A percentile compares a stretch with the other conserved stretches of the same genome.
These are phyloP conservation scores for Megaceryle maxima DNA, from an alignment of 2,113 vertebrate species.

Conservation along the genomic window DNA sequence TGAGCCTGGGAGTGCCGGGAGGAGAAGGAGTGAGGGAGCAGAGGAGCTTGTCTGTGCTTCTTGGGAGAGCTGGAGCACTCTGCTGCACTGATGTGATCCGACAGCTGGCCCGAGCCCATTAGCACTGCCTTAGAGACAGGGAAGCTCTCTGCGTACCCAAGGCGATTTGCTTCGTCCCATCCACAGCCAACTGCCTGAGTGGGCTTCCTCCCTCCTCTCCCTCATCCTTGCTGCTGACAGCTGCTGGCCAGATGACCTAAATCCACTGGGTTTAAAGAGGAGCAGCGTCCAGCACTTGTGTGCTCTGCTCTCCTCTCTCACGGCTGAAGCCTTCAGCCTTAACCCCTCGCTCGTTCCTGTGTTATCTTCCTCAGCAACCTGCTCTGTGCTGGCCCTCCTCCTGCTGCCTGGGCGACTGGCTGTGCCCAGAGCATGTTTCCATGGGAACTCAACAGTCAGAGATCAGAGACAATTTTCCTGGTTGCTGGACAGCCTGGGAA, in stretches of 20 bases:
- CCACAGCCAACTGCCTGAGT: not conserved
- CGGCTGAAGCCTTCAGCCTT: not conserved
- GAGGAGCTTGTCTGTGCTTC: not conserved
- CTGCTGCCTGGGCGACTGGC: slow-evolving; percentile 72
- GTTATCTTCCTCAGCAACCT: slow-evolving; percentile 32
- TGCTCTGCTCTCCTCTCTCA: not conserved
- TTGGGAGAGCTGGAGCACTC: not conserved
- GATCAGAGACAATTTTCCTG: slow-evolving; percentile 16
- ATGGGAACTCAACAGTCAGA: slow-evolving; percentile 78
- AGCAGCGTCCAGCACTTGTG: not conserved
- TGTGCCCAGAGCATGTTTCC: slow-evolving; percentile 80
- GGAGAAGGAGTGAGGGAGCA: not conserved
- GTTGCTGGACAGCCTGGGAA: slow-evolving; percentile 46
- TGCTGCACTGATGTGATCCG: not conserved
- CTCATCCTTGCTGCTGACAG: not conserved
- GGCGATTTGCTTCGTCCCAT: not conserved
- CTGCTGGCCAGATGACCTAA: not conserved
- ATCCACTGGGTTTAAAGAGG: not conserved
- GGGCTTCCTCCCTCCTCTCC: slow-evolving; percentile 56
- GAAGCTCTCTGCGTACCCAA: not conserved
- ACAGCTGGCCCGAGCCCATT: not conserved
- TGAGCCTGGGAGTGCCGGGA: not conserved
- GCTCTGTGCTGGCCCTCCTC: not conserved
- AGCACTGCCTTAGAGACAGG: not conserved
- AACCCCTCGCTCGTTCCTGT: not conserved